Percentiles rank a stretch among this genome's conserved stretches.
Conservation (phyloP, 1,140 invertebrate genomes). For the Trachymyrmex septentrionalis region DNA sequence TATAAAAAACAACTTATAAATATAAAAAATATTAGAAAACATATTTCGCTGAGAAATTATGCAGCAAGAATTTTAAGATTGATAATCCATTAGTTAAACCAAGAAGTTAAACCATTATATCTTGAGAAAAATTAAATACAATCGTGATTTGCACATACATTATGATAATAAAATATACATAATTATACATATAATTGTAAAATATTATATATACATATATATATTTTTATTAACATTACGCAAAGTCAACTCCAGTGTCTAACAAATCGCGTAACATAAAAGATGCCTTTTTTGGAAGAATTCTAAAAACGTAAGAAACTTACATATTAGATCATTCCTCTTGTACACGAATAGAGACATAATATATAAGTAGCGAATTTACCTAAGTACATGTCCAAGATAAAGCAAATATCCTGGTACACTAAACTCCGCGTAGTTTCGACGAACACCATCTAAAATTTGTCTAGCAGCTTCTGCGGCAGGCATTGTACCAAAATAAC, state of each 20-base stretch:
- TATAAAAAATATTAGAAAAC: background rate
- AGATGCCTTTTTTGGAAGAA: conserved; percentile 88
- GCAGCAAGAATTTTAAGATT: background rate
- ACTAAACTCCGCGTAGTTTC: conserved; percentile 89
- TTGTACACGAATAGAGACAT: background rate
- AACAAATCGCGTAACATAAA: conserved; percentile 88
- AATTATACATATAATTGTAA: no score
- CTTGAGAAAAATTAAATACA: background rate
- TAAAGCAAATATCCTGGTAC: conserved; percentile 88
- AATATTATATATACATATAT: no score
- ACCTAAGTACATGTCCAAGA: conserved; percentile 87
- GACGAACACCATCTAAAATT: conserved; percentile 88
- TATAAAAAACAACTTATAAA: conserved; percentile 20
- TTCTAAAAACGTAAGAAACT: conserved; percentile 81
- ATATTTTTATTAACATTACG: conserved; percentile 77
- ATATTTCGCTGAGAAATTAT: conserved; percentile 8
- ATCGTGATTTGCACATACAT: background rate
- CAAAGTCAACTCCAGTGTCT: conserved; percentile 90
- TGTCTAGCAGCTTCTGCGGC: conserved; percentile 86
- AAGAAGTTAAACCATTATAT: background rate
- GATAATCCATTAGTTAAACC: background rate
- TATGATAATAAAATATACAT: background rate
- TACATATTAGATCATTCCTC: background rate
- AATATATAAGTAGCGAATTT: conserved; percentile 39
- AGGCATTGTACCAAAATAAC: conserved; percentile 89